Conservation (phyloP, 2,113 vertebrate species). For the Meriones unguiculatus region DNA sequence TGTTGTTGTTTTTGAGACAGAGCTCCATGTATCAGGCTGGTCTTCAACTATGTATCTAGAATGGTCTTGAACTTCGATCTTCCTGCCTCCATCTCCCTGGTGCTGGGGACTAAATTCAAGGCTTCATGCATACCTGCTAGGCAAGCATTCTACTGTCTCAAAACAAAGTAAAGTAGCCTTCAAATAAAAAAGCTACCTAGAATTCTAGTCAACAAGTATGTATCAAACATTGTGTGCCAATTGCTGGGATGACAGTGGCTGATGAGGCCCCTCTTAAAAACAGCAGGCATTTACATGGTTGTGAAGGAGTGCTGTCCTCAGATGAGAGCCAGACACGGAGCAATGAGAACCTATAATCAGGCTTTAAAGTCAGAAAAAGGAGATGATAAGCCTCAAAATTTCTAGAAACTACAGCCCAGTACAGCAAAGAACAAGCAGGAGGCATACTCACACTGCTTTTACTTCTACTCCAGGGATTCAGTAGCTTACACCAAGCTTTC, state of each 20-base stretch:
- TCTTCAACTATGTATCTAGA: neutral
- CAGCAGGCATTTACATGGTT: neutral
- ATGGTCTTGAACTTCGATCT: neutral
- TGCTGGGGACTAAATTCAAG: neutral
- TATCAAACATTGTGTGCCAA: neutral
- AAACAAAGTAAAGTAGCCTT: slow-evolving; percentile 40
- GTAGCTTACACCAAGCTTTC: neutral
- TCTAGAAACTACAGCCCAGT: neutral
- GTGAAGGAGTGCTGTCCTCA: neutral
- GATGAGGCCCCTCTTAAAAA: neutral
- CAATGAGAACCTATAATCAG: neutral
- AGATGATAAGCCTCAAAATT: neutral
- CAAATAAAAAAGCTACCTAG: neutral
- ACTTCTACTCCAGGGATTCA: neutral
- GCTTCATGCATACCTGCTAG: neutral
- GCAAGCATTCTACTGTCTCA: neutral
- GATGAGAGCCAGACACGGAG: neutral
- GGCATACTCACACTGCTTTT: neutral
- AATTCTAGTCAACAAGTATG: neutral
- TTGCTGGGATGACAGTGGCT: neutral
- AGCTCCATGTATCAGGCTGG: neutral
- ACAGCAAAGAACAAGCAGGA: neutral
- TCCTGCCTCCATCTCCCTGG: neutral
- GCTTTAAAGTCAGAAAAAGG: slow-evolving; percentile 6
- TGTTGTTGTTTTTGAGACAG: neutral